phyloP scores from a whole-genome alignment of 2,113 vertebrate species.

The Oncorhynchus masou region DNA sequence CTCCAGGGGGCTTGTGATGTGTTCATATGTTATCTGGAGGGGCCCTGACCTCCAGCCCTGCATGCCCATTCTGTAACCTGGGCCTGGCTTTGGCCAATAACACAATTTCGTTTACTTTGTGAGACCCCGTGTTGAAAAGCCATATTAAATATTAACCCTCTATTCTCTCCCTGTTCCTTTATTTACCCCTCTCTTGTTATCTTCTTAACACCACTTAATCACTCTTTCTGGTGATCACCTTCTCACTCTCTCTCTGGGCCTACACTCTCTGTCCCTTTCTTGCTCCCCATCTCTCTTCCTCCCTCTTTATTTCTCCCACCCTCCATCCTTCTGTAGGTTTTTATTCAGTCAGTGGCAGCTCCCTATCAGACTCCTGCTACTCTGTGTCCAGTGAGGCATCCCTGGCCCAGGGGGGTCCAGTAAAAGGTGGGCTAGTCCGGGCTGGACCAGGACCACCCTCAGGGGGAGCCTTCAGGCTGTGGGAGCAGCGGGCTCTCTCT shows the following conservation, averaged over 20 bases:
- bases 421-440: slow-evolving; percentile 27
- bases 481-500: slow-evolving; percentile 61
- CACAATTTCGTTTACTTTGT: slow-evolving; percentile 26
- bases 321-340: slow-evolving; percentile 66
- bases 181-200: slow-evolving; percentile 46
- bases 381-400: slow-evolving; percentile 77
- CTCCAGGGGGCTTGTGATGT: too few relatives aligned
- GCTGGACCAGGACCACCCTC: not conserved
- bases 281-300: not conserved
- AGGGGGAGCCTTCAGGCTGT: slow-evolving; percentile 52
- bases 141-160: slow-evolving; percentile 65
- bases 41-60: too few relatives aligned
- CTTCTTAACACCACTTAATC: slow-evolving; percentile 34
- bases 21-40: too few relatives aligned
- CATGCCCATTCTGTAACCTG: too few relatives aligned
- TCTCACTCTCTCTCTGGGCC: not conserved
- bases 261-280: too few relatives aligned
- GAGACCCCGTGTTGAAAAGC: slow-evolving; percentile 15
- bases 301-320: not conserved
- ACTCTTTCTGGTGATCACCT: not conserved
- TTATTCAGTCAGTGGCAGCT: slow-evolving; percentile 82
- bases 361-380: slow-evolving; percentile 79
- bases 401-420: slow-evolving; percentile 43
- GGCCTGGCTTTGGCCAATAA: not conserved
- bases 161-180: slow-evolving; percentile 40